These are phyloP conservation scores for Zaprionus africanus DNA, from an alignment of 1,140 invertebrate species.

Conservation along the genomic window DNA sequence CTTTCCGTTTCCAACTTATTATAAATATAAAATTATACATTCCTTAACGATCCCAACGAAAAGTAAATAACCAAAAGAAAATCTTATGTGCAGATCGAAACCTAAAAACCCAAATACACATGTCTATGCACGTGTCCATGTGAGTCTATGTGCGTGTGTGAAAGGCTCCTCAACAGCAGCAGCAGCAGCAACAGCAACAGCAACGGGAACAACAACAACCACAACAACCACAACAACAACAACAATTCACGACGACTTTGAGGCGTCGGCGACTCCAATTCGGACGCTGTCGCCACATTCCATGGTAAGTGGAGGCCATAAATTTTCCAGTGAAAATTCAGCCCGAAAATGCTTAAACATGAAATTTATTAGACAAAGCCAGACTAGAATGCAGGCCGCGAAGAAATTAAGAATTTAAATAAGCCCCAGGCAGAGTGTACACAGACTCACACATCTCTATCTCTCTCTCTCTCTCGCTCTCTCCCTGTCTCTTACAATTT, in stretches of 20 bases:
- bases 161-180: conserved; percentile 21
- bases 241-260: conserved; percentile 37
- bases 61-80: conserved; percentile 20
- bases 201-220: neutral
- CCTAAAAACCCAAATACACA: conserved; percentile 15
- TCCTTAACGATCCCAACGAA: neutral
- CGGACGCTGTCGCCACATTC: conserved; percentile 51
- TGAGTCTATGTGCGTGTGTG: conserved; percentile 9
- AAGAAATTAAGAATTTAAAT: conserved; percentile 65
- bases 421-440: conserved; percentile 1
- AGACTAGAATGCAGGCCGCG: conserved; percentile 23
- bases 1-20: neutral
- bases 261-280: conserved; percentile 48
- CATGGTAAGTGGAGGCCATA: conserved; percentile 49
- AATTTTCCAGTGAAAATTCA: conserved; percentile 58
- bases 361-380: conserved; percentile 69
- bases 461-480: too few species aligned
- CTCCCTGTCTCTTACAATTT: too few species aligned
- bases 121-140: conserved; percentile 5
- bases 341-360: conserved; percentile 72
- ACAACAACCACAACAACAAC: neutral
- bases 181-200: conserved; percentile 17
- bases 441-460: neutral
- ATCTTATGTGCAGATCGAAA: conserved; percentile 23
- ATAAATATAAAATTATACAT: neutral